A percentile compares a stretch with the other conserved stretches of the same genome.
phyloP scores from a whole-genome alignment of 2,113 vertebrate species.

The Glaucidium brasilianum region DNA sequence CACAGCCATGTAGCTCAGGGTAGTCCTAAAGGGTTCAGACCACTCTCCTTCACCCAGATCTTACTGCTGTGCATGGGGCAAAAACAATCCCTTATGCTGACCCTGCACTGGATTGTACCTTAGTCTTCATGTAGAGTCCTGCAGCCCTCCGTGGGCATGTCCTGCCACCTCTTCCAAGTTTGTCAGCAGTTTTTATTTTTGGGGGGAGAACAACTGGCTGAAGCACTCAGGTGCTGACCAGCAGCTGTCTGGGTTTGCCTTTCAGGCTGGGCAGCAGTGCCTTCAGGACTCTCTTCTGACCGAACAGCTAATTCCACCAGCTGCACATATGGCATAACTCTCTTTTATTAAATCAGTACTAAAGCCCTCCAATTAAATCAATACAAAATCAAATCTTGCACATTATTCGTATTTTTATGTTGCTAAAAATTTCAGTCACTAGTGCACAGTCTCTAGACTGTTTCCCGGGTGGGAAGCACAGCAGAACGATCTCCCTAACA shows the following conservation, averaged over 20 bases:
- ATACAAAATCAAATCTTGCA: background rate
- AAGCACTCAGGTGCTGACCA: background rate
- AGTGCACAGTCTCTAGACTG: background rate
- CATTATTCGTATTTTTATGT: background rate
- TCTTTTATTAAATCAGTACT: background rate
- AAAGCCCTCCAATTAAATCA: background rate
- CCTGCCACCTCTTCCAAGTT: background rate
- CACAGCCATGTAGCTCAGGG: background rate
- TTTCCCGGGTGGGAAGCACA: background rate
- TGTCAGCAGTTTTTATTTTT: fast-evolving
- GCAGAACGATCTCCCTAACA: background rate
- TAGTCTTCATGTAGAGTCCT: background rate
- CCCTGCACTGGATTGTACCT: fast-evolving
- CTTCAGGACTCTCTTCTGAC: background rate
- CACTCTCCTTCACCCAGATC: background rate
- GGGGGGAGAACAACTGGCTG: background rate
- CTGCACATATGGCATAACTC: background rate
- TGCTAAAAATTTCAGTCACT: background rate
- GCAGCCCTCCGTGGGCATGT: background rate
- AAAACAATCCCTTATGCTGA: background rate
- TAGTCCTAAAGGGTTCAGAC: background rate
- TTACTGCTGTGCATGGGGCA: too few species aligned
- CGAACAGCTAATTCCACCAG: background rate
- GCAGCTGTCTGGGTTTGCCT: background rate
- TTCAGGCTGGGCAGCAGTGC: background rate